phyloP scores from a whole-genome alignment of 2,888 invertebrate genomes.

The Drosophila crucigera region DNA sequence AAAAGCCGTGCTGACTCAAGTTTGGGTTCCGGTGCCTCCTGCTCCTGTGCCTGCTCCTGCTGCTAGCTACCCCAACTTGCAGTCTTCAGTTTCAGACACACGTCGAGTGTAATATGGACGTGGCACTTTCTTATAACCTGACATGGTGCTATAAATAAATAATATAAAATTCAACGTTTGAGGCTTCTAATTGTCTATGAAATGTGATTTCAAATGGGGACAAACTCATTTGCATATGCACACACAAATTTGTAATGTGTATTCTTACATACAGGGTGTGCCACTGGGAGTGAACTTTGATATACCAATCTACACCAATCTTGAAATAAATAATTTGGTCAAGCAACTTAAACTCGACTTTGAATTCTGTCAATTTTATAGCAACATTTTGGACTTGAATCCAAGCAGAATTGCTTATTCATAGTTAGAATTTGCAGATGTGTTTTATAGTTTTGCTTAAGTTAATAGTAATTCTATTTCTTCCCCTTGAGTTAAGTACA shows the following conservation, averaged over 20 bases:
- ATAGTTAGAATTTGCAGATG: background rate
- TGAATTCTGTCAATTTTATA: background rate
- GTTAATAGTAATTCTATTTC: background rate
- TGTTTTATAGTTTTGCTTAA: background rate
- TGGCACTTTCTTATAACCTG: slow-evolving; percentile 32
- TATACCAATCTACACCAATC: background rate
- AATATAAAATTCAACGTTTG: slow-evolving; percentile 26
- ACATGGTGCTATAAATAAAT: slow-evolving; percentile 42
- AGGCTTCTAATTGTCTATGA: slow-evolving; percentile 28
- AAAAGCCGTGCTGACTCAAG: slow-evolving; percentile 57
- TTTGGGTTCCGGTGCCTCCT: slow-evolving; percentile 10
- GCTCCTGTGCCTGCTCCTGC: background rate
- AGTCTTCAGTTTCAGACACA: slow-evolving; percentile 1
- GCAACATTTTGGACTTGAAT: background rate
- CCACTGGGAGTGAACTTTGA: background rate
- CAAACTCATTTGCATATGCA: background rate
- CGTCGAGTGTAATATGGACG: slow-evolving; percentile 20
- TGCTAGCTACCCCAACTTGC: background rate
- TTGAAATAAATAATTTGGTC: background rate
- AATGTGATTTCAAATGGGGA: slow-evolving; percentile 23
- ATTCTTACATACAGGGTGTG: slow-evolving; percentile 23
- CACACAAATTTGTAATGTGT: background rate
- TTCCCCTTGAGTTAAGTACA: background rate
- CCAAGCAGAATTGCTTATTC: background rate
- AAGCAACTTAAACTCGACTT: background rate